A percentile compares a stretch with the other conserved stretches of the same genome.
These are phyloP conservation scores for Himalopsyche kuldschensis DNA, from an alignment of 2,888 invertebrate genomes.

Conservation along the genomic window DNA sequence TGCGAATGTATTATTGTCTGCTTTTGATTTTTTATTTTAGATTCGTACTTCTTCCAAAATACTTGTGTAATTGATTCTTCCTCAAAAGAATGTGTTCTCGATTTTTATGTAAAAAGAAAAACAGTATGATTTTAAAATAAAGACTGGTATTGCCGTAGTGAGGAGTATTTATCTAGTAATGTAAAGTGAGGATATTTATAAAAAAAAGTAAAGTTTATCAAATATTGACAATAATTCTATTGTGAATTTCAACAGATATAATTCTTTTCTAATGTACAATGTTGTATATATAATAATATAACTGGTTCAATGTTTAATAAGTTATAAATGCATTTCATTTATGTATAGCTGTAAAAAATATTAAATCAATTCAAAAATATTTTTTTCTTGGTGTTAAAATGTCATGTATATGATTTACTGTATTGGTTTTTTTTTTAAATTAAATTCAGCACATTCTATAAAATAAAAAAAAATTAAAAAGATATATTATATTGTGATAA, in stretches of 20 bases:
- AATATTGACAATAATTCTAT: background rate
- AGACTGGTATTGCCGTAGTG: background rate
- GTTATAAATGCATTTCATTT: background rate
- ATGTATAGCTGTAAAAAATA: background rate
- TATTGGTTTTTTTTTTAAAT: background rate
- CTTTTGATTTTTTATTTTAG: background rate
- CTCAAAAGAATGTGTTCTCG: background rate
- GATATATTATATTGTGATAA: background rate
- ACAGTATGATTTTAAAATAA: background rate
- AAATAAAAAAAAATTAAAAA: background rate
- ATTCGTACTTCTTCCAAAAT: background rate
- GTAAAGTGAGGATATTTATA: background rate
- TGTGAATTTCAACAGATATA: background rate
- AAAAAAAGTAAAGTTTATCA: background rate
- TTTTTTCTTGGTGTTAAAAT: background rate
- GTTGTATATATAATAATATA: background rate
- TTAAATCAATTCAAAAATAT: background rate
- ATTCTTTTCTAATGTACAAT: background rate
- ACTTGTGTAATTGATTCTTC: background rate
- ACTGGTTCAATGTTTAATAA: background rate
- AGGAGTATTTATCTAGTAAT: background rate
- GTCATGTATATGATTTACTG: background rate
- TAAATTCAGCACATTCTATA: background rate
- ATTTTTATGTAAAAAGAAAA: background rate
- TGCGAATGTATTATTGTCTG: background rate